These are phyloP conservation scores for Tyria jacobaeae DNA, from an alignment of 2,888 invertebrate species.

Conservation along the genomic window DNA sequence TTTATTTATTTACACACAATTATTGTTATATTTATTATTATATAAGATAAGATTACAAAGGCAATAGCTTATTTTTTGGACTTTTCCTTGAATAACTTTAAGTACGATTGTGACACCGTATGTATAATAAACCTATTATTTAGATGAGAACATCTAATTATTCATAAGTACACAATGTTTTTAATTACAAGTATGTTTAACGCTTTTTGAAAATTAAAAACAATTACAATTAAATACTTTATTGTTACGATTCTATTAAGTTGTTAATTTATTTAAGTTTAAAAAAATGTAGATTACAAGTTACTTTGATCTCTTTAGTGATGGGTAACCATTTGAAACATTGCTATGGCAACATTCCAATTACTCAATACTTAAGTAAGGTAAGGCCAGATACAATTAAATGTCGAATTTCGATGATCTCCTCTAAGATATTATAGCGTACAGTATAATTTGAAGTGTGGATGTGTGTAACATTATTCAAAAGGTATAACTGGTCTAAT, in stretches of 20 bases:
- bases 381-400: constrained; percentile 43
- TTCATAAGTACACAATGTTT: constrained; percentile 33
- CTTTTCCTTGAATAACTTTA: constrained; percentile 36
- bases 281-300: constrained; percentile 22
- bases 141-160: constrained; percentile 32
- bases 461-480: constrained; percentile 61
- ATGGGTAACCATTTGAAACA: constrained; percentile 45
- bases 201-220: constrained; percentile 38
- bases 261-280: constrained; percentile 30
- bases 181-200: constrained; percentile 34
- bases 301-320: constrained; percentile 46
- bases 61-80: constrained; percentile 33
- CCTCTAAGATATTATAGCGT: constrained; percentile 58
- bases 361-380: constrained; percentile 49
- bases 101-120: constrained; percentile 51
- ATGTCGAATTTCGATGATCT: constrained; percentile 62
- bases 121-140: constrained; percentile 37
- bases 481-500: constrained; percentile 60
- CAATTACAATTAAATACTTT: constrained; percentile 26
- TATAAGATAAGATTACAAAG: constrained; percentile 31
- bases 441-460: constrained; percentile 68
- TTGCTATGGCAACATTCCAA: constrained; percentile 65
- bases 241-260: constrained; percentile 28
- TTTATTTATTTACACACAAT: constrained; percentile 31
- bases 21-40: constrained; percentile 52